A percentile compares a stretch with the other conserved stretches of the same genome.
These are phyloP conservation scores for Galerucella calmariensis DNA, from an alignment of 2,888 invertebrate genomes.

Conservation along the genomic window DNA sequence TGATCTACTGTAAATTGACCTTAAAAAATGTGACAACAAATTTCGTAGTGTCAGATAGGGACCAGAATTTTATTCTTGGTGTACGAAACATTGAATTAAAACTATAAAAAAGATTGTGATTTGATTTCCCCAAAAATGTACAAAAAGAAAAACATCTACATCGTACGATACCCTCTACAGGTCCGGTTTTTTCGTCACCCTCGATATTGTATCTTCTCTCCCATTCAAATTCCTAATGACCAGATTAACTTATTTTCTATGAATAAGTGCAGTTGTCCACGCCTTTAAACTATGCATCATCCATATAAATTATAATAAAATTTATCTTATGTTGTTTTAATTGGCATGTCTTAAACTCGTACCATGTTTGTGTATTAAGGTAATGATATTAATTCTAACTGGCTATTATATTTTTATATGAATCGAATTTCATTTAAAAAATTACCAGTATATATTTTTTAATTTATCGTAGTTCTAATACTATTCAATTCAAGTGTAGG, in stretches of 20 bases:
- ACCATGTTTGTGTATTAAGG: background rate
- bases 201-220: background rate
- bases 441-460: background rate
- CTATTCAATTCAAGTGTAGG: too few species aligned
- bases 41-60: too few species aligned
- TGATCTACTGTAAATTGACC: too few species aligned
- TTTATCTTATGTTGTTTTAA: slow-evolving; percentile 3
- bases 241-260: background rate
- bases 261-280: background rate
- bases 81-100: too few species aligned
- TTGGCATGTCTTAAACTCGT: background rate
- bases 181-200: too few species aligned
- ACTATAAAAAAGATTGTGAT: too few species aligned
- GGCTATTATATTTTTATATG: background rate
- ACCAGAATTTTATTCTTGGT: too few species aligned
- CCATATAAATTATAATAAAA: background rate
- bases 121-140: too few species aligned
- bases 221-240: background rate
- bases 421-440: background rate
- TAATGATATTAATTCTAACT: background rate
- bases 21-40: too few species aligned
- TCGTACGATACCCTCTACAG: too few species aligned
- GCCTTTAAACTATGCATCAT: background rate
- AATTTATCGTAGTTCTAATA: too few species aligned
- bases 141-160: too few species aligned